Conservation (phyloP, 2,113 vertebrate species). For the Hydrolagus affinis region DNA sequence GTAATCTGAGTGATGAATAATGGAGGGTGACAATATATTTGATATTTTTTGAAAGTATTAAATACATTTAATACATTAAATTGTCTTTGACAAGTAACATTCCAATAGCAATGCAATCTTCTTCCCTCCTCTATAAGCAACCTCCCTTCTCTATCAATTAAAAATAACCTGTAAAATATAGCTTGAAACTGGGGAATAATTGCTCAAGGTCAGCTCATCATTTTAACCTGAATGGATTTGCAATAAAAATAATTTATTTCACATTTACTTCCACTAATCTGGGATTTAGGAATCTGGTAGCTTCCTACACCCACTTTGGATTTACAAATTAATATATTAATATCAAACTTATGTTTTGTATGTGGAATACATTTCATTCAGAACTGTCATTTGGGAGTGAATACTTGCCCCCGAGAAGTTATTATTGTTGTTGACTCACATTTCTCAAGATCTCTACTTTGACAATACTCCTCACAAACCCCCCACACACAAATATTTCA, state of each 20-base stretch:
- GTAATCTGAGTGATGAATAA: constrained; percentile 4
- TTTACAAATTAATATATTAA: neutral
- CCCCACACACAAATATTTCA: too few relatives aligned
- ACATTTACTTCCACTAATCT: neutral
- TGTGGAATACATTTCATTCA: neutral
- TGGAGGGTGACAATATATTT: neutral
- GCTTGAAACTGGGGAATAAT: too few relatives aligned
- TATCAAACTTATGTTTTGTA: neutral
- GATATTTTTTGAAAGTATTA: neutral
- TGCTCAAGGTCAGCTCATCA: neutral
- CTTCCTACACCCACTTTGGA: too few relatives aligned
- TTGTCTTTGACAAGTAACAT: neutral
- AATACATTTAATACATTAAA: too few relatives aligned
- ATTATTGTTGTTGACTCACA: too few relatives aligned
- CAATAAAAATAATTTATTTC: neutral
- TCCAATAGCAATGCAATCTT: neutral
- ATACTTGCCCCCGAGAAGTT: too few relatives aligned
- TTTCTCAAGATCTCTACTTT: too few relatives aligned
- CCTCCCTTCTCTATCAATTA: neutral
- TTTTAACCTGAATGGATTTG: neutral
- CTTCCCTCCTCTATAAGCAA: neutral
- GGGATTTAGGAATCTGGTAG: too few relatives aligned
- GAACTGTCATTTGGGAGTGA: neutral
- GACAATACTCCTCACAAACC: too few relatives aligned
- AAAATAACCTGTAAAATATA: too few relatives aligned